These are phyloP conservation scores for Rambutsinella grinnellia DNA, from an alignment of 2,888 invertebrate species.

Conservation along the genomic window DNA sequence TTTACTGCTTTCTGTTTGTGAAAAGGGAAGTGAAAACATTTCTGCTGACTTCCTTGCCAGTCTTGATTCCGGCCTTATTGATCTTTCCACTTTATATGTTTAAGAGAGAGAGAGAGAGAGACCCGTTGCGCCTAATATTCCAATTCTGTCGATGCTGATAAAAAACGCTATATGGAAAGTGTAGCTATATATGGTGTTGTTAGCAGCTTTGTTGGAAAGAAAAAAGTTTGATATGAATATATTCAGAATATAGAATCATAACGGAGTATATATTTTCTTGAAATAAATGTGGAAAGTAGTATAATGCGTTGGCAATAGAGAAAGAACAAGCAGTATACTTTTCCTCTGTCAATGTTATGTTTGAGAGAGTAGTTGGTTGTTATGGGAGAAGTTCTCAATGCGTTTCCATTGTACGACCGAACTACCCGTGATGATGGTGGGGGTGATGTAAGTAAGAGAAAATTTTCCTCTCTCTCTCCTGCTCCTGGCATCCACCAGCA, in stretches of 20 bases:
- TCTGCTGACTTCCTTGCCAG: not conserved
- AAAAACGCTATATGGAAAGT: not conserved
- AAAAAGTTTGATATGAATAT: too few relatives aligned
- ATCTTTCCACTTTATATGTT: not conserved
- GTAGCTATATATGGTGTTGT: not conserved
- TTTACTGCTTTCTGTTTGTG: not conserved
- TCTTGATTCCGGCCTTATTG: not conserved
- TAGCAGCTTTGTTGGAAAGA: too few relatives aligned
- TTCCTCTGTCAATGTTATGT: not conserved
- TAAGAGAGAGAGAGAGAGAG: too few relatives aligned
- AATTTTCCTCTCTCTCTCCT: slow-evolving; percentile 16
- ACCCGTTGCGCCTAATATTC: too few relatives aligned
- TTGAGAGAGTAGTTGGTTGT: not conserved
- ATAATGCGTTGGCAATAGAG: not conserved
- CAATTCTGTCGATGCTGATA: not conserved
- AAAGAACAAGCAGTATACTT: not conserved
- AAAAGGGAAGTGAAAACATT: not conserved
- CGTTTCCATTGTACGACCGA: too few relatives aligned
- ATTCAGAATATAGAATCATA: too few relatives aligned
- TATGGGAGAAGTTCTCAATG: not conserved
- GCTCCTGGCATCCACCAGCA: not conserved
- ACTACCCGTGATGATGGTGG: not conserved
- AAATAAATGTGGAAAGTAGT: not conserved
- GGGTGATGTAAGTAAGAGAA: not conserved
- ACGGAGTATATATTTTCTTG: too few relatives aligned